Evolutionary conservation across 2,113 vertebrate species (phyloP).

Genomic region (Pyrgilauda ruficollis): DNA sequence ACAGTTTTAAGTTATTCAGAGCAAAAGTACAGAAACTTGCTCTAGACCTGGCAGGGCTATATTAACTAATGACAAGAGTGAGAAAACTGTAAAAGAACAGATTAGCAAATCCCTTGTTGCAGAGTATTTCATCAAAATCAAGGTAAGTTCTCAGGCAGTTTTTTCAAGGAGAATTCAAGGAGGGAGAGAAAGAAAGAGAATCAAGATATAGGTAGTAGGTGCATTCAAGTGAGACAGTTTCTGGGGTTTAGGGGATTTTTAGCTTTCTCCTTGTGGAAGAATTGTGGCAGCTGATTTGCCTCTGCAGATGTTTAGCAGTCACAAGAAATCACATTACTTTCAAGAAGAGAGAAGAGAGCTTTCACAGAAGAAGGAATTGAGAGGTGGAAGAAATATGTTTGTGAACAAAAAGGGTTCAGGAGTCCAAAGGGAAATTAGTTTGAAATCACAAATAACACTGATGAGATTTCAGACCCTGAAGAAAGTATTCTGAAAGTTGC

Average conservation of each 20-base stretch:
- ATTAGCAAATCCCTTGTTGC: slow-evolving; percentile 27
- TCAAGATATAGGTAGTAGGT: neutral
- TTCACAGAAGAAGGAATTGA: neutral
- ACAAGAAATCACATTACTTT: slow-evolving; percentile 31
- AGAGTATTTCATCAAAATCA: slow-evolving; percentile 26
- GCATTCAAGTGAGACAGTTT: neutral
- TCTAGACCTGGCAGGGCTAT: slow-evolving; percentile 3
- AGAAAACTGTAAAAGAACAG: slow-evolving; percentile 38
- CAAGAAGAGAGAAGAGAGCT: neutral
- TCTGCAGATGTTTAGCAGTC: slow-evolving; percentile 30
- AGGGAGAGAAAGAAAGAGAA: neutral
- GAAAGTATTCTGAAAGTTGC: neutral
- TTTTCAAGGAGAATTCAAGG: slow-evolving; percentile 44
- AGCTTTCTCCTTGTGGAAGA: slow-evolving; percentile 10
- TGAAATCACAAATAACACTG: slow-evolving; percentile 4
- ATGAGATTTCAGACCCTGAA: neutral
- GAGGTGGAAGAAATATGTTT: neutral
- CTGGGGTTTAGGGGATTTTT: neutral
- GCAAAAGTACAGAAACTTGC: slow-evolving; percentile 28
- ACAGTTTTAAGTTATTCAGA: slow-evolving; percentile 21
- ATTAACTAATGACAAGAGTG: neutral
- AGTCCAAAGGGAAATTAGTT: neutral
- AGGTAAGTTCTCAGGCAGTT: slow-evolving; percentile 6
- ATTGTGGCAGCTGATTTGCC: slow-evolving; percentile 1
- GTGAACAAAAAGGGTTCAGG: neutral